Base-by-base conservation (phyloP, 37 sponge, comb jelly and placozoan species). In the Agelas oroides region DNA sequence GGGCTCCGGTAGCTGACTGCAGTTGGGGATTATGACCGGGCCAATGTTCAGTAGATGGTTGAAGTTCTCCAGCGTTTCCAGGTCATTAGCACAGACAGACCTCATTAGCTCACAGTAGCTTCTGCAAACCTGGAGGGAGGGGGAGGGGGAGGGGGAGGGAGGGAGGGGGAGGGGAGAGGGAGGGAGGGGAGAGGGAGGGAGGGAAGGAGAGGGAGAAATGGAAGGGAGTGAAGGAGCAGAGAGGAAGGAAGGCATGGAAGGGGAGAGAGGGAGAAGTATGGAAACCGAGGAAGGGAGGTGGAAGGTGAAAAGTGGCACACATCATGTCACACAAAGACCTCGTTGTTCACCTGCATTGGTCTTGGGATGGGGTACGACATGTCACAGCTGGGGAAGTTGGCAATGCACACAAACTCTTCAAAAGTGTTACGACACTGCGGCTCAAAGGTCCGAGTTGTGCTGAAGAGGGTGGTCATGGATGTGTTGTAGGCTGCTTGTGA, bases 301-400 rank as follows among this genome's bases (percentile, higher is more conserved):
- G n/a, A n/a, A n/a, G n/a, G n/a, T n/a, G n/a, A n/a, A n/a, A n/a
- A n/a, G n/a, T n/a, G n/a, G n/a, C n/a, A n/a, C n/a, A n/a, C n/a
- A n/a, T n/a, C n/a, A n/a, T n/a, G n/a, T n/a, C n/a, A n/a, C n/a
- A n/a, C n/a, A n/a, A n/a, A n/a, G n/a, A 25, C 6, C 21, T 76
- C 15, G 20, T 14, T 16, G 27, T 39, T 35, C 32, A 90, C 85
- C 58, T 36, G 65, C 11, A 63, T 14, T 5, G 87, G 87, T 18
- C 40, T 33, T 12, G 87, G 87, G 2, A 64, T 35, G 15, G 71
- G 21, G 63, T 70, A n/a, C 11, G 87, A 77, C 37, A 72, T 65
- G 65, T 91, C 92, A 91, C 92, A 91, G 32, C 40, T 30, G 19
- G 92, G 84, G 59, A 86, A 91, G 58, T 77, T 86, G 70, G 39